Base-by-base conservation (phyloP, 2,113 vertebrate species). In the Myiozetetes cayanensis region DNA sequence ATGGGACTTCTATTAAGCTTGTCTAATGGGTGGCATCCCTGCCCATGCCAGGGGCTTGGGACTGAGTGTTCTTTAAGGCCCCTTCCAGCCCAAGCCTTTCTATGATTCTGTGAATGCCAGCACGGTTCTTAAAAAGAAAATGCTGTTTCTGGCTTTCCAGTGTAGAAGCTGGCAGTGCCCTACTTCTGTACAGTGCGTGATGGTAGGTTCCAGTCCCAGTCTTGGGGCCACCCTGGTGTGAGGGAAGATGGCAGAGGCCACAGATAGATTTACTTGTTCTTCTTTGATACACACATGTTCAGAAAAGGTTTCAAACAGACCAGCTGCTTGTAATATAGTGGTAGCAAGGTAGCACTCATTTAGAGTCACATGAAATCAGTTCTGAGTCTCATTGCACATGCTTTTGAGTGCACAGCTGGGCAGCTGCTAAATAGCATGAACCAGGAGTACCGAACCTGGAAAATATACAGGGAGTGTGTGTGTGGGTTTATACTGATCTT, bases 91-190 rank as follows among this genome's bases (percentile, higher is more conserved):
- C 18, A 63, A 62, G 12, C 35, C 35, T 71, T 90, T 49, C 65
- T 43, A 24, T 43, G 63, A 8, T 14, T 43, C 41, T 44, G 2
- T 15, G 41, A 44, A 13, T 56, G 41, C 10, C 47, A 74, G 75
- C 6, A 24, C 3, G n/a, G 10, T 37, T 30, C 49, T 59, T 10
- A 47, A 50, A 53, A 63, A 33, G 24, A 33, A 37, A 67, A 37
- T 12, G 17, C 17, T 53, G 12, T 9, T 82, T 46, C 44, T 89
- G 56, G 14, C 43, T 63, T 84, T 74, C 71, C 7, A 6, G 4
- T 33, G 19, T 7, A 31, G 21, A 23, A 23, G 4, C n/a, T 46
- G 21, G 24, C 27, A 68, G 41, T 0, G 0, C 6, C 37, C n/a
- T 46, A 2, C 4, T 39, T 49, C 41, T 7, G 9, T 14, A 16